Conservation (phyloP, 2,888 invertebrate genomes). For the Mimas tiliae region DNA sequence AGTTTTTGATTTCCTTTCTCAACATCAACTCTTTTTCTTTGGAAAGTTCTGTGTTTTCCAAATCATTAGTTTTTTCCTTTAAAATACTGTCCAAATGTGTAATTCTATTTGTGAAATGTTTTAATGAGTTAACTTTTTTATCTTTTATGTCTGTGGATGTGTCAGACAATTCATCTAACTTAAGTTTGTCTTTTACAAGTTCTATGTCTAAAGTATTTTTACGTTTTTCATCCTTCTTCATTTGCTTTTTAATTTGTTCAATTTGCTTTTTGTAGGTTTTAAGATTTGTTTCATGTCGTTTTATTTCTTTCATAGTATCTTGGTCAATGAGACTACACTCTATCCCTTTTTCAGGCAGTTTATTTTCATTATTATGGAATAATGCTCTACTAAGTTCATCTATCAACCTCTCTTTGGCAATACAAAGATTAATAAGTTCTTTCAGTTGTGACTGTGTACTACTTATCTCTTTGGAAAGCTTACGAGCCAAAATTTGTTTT, state of each 20-base stretch:
- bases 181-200: slow-evolving; percentile 82
- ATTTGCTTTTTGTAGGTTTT: slow-evolving; percentile 90
- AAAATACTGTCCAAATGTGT: slow-evolving; percentile 88
- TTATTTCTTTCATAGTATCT: slow-evolving; percentile 86
- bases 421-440: slow-evolving; percentile 88
- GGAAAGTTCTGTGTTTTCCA: slow-evolving; percentile 84
- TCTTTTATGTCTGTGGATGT: slow-evolving; percentile 83
- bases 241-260: slow-evolving; percentile 89
- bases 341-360: slow-evolving; percentile 84
- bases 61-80: slow-evolving; percentile 88
- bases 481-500: slow-evolving; percentile 77
- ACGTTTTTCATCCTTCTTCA: slow-evolving; percentile 90
- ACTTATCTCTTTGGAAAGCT: slow-evolving; percentile 85
- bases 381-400: slow-evolving; percentile 85
- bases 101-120: slow-evolving; percentile 87
- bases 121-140: slow-evolving; percentile 83
- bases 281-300: slow-evolving; percentile 89
- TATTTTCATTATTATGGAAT: slow-evolving; percentile 63
- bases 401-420: slow-evolving; percentile 89
- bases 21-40: slow-evolving; percentile 87
- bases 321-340: slow-evolving; percentile 83
- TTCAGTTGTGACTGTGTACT: slow-evolving; percentile 88
- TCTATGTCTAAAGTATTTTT: slow-evolving; percentile 88
- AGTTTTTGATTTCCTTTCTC: slow-evolving; percentile 91
- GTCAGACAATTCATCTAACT: slow-evolving; percentile 79